phyloP scores from a whole-genome alignment of 2,797 vertebrate species.

The Tangara arthus region DNA sequence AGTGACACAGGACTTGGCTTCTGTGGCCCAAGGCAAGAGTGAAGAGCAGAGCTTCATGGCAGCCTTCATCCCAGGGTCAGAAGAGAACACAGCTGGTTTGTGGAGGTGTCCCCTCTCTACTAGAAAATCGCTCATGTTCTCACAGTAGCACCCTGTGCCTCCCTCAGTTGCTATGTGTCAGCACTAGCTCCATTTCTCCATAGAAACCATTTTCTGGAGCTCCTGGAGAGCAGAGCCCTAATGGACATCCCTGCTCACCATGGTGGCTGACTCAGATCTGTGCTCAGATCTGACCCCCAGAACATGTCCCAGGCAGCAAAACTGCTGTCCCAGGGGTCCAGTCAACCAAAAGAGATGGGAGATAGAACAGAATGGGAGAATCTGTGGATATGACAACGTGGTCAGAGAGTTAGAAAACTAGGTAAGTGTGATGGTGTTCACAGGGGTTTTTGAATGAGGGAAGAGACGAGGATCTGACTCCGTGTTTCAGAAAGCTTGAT shows the following conservation, averaged over 20 bases:
- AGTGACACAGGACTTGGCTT: not conserved
- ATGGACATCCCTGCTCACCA: accelerated
- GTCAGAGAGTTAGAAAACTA: not conserved
- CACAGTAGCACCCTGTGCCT: not conserved
- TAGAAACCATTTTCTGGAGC: not conserved
- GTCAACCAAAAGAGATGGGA: not conserved
- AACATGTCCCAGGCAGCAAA: not conserved
- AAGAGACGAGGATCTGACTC: too few relatives aligned
- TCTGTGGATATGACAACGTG: not conserved
- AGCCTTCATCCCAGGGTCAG: not conserved
- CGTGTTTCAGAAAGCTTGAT: too few relatives aligned
- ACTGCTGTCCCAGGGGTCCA: not conserved
- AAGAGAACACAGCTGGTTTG: not conserved
- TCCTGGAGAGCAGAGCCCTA: not conserved
- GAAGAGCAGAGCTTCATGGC: not conserved
- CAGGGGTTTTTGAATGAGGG: too few relatives aligned
- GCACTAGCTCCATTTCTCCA: not conserved
- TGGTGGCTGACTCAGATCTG: not conserved
- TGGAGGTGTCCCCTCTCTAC: too few relatives aligned
- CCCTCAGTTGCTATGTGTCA: not conserved
- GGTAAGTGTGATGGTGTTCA: not conserved
- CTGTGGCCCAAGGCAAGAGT: accelerated
- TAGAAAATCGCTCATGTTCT: not conserved
- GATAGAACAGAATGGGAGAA: not conserved
- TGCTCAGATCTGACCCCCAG: not conserved